Conservation (phyloP, 2,888 invertebrate genomes). For the Drosophila tanythrix region DNA sequence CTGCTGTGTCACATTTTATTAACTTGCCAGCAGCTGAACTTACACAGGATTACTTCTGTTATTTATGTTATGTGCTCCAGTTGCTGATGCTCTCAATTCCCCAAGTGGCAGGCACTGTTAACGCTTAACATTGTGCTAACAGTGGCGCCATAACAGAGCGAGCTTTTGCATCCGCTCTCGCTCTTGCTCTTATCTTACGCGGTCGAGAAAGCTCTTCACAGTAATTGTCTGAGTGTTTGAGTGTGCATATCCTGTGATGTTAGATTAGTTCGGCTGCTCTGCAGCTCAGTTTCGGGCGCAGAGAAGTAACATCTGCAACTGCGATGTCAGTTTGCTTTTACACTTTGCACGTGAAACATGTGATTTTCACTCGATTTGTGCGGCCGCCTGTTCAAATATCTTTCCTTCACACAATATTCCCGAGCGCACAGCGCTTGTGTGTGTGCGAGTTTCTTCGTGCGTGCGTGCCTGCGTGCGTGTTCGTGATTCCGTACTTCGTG, state of each 20-base stretch:
- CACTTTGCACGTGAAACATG: conserved; percentile 82
- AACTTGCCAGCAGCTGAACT: neutral
- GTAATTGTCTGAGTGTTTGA: neutral
- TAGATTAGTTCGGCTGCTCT: conserved; percentile 41
- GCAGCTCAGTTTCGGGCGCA: conserved; percentile 20
- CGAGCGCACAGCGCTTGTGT: conserved; percentile 38
- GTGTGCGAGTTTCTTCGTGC: conserved; percentile 28
- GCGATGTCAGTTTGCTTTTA: conserved; percentile 81
- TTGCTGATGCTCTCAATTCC: neutral
- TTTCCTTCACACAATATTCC: conserved; percentile 49
- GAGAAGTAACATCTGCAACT: conserved; percentile 1
- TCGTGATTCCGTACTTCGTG: conserved; percentile 28
- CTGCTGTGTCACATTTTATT: neutral
- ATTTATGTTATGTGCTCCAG: neutral
- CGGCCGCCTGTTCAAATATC: conserved; percentile 59
- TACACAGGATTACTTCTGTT: neutral
- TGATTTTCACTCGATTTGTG: conserved; percentile 64
- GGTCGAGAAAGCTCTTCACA: conserved; percentile 34
- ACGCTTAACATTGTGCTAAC: conserved; percentile 21
- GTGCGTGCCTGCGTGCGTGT: conserved; percentile 21
- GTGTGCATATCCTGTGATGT: conserved; percentile 30
- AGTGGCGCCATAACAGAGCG: conserved; percentile 23
- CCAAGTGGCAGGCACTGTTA: conserved; percentile 13
- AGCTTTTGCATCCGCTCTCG: conserved; percentile 29
- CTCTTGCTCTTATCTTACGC: neutral